A percentile compares a stretch with the other conserved stretches of the same genome.
Evolutionary conservation across 2,113 vertebrate genomes (phyloP).

Genomic region (Pandion haliaetus): DNA sequence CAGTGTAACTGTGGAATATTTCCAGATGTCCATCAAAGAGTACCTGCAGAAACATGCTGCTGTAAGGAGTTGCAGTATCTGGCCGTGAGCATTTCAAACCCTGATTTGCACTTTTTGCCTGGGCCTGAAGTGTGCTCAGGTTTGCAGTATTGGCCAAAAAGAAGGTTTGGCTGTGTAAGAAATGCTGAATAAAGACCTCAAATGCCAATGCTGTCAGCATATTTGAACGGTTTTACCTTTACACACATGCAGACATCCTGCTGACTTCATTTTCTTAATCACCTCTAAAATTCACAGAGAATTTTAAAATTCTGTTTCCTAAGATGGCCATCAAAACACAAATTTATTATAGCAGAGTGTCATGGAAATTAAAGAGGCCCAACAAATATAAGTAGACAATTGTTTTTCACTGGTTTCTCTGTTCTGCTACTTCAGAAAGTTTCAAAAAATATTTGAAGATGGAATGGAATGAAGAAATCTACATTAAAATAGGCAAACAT

Average conservation of each 20-base stretch:
- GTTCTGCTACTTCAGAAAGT: not conserved
- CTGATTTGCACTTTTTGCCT: not conserved
- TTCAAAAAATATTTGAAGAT: not conserved
- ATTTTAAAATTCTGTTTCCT: not conserved
- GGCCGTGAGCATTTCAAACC: not conserved
- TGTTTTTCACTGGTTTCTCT: not conserved
- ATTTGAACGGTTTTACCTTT: not conserved
- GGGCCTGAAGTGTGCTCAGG: not conserved
- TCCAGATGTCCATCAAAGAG: not conserved
- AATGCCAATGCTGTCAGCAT: not conserved
- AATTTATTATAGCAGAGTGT: not conserved
- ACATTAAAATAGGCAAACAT: not conserved
- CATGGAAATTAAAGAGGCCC: not conserved
- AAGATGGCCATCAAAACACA: not conserved
- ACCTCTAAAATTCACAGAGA: not conserved
- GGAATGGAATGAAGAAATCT: not conserved
- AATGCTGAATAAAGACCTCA: not conserved
- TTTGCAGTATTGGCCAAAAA: not conserved
- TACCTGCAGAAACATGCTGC: not conserved
- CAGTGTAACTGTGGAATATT: not conserved
- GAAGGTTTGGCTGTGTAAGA: not conserved
- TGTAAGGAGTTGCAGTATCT: not conserved
- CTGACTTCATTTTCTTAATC: not conserved
- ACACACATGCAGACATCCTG: not conserved
- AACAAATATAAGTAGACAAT: not conserved